These are phyloP conservation scores for Sardina pilchardus DNA, from an alignment of 2,113 vertebrate species.

Conservation along the genomic window DNA sequence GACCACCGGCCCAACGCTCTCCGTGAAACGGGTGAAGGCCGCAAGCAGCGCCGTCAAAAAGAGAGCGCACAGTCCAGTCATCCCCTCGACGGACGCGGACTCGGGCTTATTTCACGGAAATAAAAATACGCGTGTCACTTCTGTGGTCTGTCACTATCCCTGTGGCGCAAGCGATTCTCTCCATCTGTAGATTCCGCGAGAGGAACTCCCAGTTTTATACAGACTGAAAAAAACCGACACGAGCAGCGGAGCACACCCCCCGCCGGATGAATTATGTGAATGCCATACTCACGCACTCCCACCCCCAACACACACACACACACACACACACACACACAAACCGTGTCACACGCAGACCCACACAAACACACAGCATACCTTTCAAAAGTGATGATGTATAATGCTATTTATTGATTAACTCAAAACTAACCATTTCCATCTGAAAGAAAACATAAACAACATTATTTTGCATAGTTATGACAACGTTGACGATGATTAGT, in stretches of 20 bases:
- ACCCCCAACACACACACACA: neutral
- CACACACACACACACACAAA: slow-evolving; percentile 7
- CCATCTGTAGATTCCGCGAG: slow-evolving; percentile 71
- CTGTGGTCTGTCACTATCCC: slow-evolving; percentile 66
- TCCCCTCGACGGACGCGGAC: slow-evolving; percentile 68
- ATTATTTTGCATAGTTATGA: neutral
- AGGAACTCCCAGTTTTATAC: slow-evolving; percentile 82
- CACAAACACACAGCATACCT: neutral
- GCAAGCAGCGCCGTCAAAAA: slow-evolving; percentile 74
- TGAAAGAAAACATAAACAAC: neutral
- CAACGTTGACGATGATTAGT: neutral
- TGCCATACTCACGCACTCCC: slow-evolving; percentile 22
- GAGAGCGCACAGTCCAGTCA: slow-evolving; percentile 73
- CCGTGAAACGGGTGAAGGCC: slow-evolving; percentile 61
- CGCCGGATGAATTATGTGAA: slow-evolving; percentile 64
- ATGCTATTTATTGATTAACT: neutral
- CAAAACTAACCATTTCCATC: neutral
- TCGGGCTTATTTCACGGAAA: neutral
- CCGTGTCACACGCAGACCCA: neutral
- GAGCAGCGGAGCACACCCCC: slow-evolving; percentile 84
- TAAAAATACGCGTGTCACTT: neutral
- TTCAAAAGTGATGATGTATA: neutral
- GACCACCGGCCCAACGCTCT: slow-evolving; percentile 81
- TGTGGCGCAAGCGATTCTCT: slow-evolving; percentile 64
- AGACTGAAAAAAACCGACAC: slow-evolving; percentile 64